Conservation (phyloP, 2,888 invertebrate species). For the Listrodromus nycthemerus region DNA sequence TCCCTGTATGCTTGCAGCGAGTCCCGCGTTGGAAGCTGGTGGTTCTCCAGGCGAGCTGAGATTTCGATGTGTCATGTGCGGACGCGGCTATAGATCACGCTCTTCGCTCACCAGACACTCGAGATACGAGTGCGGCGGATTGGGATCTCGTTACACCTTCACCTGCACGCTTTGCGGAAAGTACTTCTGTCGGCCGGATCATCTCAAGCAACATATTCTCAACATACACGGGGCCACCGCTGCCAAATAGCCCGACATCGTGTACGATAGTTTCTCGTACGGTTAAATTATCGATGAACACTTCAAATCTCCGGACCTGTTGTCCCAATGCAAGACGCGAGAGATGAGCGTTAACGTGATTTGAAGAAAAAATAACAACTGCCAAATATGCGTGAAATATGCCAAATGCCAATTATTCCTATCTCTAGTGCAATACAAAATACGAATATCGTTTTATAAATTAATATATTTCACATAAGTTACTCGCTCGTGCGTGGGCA, state of each 20-base stretch:
- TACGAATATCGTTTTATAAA: constrained; percentile 41
- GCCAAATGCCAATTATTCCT: constrained; percentile 79
- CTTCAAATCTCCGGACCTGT: background rate
- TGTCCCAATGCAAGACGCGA: background rate
- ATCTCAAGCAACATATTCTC: constrained; percentile 84
- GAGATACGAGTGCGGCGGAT: constrained; percentile 83
- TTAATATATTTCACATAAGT: constrained; percentile 70
- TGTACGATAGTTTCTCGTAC: constrained; percentile 34
- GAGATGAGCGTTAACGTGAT: background rate
- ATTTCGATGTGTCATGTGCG: constrained; percentile 83
- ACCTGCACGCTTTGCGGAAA: constrained; percentile 84
- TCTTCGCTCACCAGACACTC: constrained; percentile 83
- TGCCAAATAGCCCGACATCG: constrained; percentile 76
- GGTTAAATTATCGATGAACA: constrained; percentile 20
- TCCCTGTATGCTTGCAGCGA: constrained; percentile 82
- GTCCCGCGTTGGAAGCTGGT: constrained; percentile 77
- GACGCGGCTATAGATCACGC: constrained; percentile 82
- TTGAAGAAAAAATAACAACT: constrained; percentile 39
- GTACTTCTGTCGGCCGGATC: constrained; percentile 84
- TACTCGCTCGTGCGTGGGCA: constrained; percentile 33
- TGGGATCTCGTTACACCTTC: constrained; percentile 83
- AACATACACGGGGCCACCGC: constrained; percentile 82
- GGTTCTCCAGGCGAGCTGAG: constrained; percentile 77
- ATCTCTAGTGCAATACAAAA: constrained; percentile 71
- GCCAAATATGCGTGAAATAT: constrained; percentile 67